These are phyloP conservation scores for Chironomus striatipennis DNA, from an alignment of 1,140 invertebrate genomes.

Conservation along the genomic window DNA sequence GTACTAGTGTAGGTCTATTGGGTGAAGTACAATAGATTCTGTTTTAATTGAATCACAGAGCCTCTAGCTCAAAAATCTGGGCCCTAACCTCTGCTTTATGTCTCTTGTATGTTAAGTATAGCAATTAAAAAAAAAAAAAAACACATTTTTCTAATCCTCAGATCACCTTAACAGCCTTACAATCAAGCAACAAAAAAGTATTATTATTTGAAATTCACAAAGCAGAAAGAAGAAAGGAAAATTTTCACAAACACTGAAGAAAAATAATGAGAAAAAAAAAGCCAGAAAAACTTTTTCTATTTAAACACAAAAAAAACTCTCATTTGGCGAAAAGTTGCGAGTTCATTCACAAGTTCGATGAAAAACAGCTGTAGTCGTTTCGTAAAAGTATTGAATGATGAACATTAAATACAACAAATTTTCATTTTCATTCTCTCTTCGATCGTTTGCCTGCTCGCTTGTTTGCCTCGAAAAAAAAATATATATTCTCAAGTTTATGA, in stretches of 20 bases:
- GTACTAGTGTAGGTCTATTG: too few species aligned
- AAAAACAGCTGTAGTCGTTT: conserved; percentile 7
- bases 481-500: conserved; percentile 4
- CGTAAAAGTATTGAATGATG: not conserved
- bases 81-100: too few species aligned
- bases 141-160: too few species aligned
- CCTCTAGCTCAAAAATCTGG: too few species aligned
- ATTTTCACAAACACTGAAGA: not conserved
- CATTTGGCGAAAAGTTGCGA: not conserved
- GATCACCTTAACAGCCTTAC: too few species aligned
- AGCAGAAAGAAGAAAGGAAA: not conserved
- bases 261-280: not conserved
- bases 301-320: not conserved
- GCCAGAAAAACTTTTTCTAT: not conserved
- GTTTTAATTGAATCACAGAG: too few species aligned
- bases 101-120: too few species aligned
- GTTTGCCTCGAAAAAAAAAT: not conserved
- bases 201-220: too few species aligned
- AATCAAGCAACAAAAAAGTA: too few species aligned
- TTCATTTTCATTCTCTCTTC: conserved; percentile 6
- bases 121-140: too few species aligned
- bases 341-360: not conserved
- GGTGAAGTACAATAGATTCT: too few species aligned
- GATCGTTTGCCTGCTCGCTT: not conserved
- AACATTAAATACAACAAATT: not conserved